phyloP scores from a whole-genome alignment of 2,888 invertebrate genomes.

The Caenorhabditis uteleia region DNA sequence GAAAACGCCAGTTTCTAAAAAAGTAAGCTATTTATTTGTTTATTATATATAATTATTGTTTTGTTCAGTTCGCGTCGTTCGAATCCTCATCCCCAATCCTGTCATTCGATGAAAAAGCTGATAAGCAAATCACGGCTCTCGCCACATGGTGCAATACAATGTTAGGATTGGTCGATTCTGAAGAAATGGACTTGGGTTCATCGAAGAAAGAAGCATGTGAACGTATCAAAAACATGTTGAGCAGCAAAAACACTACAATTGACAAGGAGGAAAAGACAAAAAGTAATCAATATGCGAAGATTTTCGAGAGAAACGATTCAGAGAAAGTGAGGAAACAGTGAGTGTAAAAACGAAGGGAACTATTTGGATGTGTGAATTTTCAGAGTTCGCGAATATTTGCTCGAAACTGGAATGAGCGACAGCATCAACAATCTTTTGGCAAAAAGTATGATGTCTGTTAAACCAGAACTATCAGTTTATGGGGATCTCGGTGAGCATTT shows the following conservation, averaged over 20 bases:
- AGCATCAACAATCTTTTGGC: constrained; percentile 9
- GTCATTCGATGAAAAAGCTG: constrained; percentile 24
- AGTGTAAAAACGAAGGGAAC: too few relatives aligned
- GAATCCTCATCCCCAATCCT: constrained; percentile 11
- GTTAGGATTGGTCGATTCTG: constrained; percentile 22
- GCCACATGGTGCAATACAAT: constrained; percentile 43
- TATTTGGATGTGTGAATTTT: too few relatives aligned
- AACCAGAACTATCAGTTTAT: constrained; percentile 14
- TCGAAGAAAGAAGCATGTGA: constrained; percentile 33
- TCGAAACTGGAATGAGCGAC: not conserved
- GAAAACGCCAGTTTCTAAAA: constrained; percentile 12
- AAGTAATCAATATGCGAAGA: constrained; percentile 6
- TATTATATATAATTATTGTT: not conserved
- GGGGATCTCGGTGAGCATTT: constrained; percentile 14
- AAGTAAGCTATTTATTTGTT: not conserved
- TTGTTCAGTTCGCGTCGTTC: not conserved
- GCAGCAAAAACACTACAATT: constrained; percentile 1
- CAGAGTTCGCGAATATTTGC: not conserved
- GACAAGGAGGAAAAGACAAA: not conserved
- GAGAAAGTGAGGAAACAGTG: constrained; percentile 7
- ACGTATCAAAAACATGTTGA: constrained; percentile 21
- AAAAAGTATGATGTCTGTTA: constrained; percentile 8
- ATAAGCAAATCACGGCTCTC: constrained; percentile 35
- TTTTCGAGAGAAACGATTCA: constrained; percentile 23
- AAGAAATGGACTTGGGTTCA: constrained; percentile 45